Conservation (phyloP, 2,888 invertebrate genomes). For the Orgyia antiqua region DNA sequence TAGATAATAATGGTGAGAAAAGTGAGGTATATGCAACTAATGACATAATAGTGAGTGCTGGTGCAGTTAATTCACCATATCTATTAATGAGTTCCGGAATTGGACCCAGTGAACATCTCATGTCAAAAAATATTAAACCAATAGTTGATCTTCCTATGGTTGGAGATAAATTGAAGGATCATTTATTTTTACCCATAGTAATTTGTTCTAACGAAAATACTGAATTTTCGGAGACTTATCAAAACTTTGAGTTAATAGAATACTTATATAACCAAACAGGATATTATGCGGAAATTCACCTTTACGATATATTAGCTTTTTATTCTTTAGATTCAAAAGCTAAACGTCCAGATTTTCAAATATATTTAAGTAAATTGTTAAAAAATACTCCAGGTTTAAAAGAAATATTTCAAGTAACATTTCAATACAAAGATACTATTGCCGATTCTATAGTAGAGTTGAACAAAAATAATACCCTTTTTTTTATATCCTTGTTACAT, state of each 20-base stretch:
- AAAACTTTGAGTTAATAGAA: constrained; percentile 5
- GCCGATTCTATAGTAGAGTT: constrained; percentile 5
- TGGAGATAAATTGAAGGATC: constrained; percentile 60
- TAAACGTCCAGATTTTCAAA: constrained; percentile 10
- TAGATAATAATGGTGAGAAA: constrained; percentile 27
- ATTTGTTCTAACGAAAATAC: constrained; percentile 6
- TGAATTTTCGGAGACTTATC: constrained; percentile 1
- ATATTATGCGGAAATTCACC: constrained; percentile 5
- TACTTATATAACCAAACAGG: constrained; percentile 7
- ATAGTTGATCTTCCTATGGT: constrained; percentile 31
- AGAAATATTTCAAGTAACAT: constrained; percentile 2
- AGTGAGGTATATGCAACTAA: constrained; percentile 33
- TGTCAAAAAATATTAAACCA: background rate
- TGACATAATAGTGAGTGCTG: constrained; percentile 65
- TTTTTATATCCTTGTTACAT: constrained; percentile 13
- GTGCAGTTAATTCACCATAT: constrained; percentile 61
- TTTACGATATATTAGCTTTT: constrained; percentile 7
- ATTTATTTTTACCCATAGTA: constrained; percentile 22
- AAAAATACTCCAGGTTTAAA: constrained; percentile 6
- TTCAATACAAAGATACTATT: constrained; percentile 8
- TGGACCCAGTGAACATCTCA: constrained; percentile 38
- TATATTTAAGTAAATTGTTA: constrained; percentile 4
- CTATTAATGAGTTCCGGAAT: constrained; percentile 68
- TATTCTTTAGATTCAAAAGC: constrained; percentile 4
- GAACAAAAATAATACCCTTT: constrained; percentile 8